Base-by-base conservation (phyloP, 2,888 invertebrate genomes). In the Stegana nigrithorax region DNA sequence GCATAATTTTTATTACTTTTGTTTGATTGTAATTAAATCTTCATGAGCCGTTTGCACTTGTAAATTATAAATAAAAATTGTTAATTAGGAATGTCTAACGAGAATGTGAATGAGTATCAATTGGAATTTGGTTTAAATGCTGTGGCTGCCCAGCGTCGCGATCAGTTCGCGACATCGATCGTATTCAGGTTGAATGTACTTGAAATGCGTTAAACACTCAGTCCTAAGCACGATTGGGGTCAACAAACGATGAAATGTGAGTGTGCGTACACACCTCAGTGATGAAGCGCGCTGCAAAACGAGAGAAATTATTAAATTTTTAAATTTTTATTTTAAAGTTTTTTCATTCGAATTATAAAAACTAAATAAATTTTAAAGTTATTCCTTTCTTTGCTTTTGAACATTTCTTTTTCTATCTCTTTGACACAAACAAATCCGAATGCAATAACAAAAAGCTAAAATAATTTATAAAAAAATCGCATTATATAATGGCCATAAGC, bases 171-270 rank as follows among this genome's bases (percentile, higher is more conserved):
- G 69, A 71, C 69, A 77, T 70, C 75, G 69, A 77, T 57, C 81
- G 75, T 70, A 60, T 70, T 70, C 61, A 69, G 70, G 71, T 67
- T 78, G 77, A 80, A 75, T 80, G 81, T 65, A 63, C 29, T 62
- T 29, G 50, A 7, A 51, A 39, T 32, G n/a, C 63, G 67, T 50
- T 60, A 72, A 67, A 75, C 80, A 79, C 77, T 80, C 81, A 73
- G 76, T 76, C 71, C 70, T 68, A 58, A 69, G 79, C 81, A 80
- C 81, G 81, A 81, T 78, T 68, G 69, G 68, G 67, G 56, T 75
- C 60, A 67, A 70, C 56, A 71, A 72, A 67, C 62, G 17, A 14
- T 2, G 5, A 23, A 4, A 5, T 5, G 53, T 32, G n/a, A 2
- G 32, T 12, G 6, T 32, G n/a, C 12, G 32, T 59, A 32, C 17